Conservation (phyloP, 2,797 vertebrate genomes). For the Sitta carolinensis region DNA sequence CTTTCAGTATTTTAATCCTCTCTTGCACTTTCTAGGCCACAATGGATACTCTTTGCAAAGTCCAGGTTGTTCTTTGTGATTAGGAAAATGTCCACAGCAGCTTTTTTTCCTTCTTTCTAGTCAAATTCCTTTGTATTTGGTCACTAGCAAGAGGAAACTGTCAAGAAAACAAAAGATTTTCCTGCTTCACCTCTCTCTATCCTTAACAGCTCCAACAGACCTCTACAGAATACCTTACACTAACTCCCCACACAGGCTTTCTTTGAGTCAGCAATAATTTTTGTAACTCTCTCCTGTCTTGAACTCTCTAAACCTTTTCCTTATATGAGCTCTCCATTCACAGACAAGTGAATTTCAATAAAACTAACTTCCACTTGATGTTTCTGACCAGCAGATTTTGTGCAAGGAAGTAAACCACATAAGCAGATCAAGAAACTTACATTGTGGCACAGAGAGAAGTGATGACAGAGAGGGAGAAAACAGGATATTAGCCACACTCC, state of each 20-base stretch:
- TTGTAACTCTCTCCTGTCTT: not conserved
- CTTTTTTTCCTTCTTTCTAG: not conserved
- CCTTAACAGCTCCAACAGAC: not conserved
- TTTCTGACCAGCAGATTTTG: not conserved
- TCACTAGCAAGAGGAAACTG: not conserved
- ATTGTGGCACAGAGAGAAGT: not conserved
- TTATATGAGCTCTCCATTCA: not conserved
- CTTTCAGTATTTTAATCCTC: not conserved
- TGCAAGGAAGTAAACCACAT: not conserved
- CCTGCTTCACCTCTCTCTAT: not conserved
- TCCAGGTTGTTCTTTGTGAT: not conserved
- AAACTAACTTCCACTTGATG: not conserved
- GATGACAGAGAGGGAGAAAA: not conserved
- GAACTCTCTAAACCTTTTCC: not conserved
- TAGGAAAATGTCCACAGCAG: not conserved
- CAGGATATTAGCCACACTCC: not conserved
- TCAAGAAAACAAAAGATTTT: not conserved
- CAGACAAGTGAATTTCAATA: not conserved
- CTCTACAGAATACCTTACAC: not conserved
- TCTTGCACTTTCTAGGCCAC: not conserved
- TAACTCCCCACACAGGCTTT: not conserved
- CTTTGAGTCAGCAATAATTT: not conserved
- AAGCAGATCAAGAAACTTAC: not conserved
- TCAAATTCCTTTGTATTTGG: not conserved
- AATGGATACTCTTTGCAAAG: not conserved